Evolutionary conservation across 1,140 invertebrate species (phyloP), one percentile per base, ranked within the genome.

Genomic region (Diorhabda elongata): DNA sequence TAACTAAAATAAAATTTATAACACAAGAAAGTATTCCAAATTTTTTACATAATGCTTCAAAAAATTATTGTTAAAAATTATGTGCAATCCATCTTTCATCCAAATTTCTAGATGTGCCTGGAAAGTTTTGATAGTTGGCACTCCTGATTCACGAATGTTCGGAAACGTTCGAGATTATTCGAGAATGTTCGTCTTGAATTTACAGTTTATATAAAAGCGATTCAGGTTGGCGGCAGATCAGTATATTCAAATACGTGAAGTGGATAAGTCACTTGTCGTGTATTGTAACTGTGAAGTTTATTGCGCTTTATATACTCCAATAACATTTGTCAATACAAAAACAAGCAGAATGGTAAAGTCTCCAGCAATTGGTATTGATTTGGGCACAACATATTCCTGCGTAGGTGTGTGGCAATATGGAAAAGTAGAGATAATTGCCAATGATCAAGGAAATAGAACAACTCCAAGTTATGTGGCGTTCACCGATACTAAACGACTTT

Each of bases 371-470:
- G 90, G 91, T 79, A 92, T 92, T 73, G 90, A 92, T 83, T 83
- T 91, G 74, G 91, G 92, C 44, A 93, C 87, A 69, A 92, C 89
- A 60, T 93, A 92, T 80, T 92, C 91, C 62, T 93, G 92, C 73
- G 91, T 94, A 6, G 92, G 91, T 63, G 91, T 93, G 2, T 93
- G 88, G 83, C 89, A 92, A 74, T 87, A 96, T 77, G 94, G 92
- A 69, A 95, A 94, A 82, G 90, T 96, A 62, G 94, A 96, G 82
- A 96, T 97, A 78, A 95, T 97, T 73, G 93, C 93, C 76, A 97
- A 97, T 80, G 95, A 97, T 80, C 94, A 96, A 84, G 95, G 95
- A 44, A 97, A 96, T 84, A 84, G 94, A 63, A 97, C 93, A 43
- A 96, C 94, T 60, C 93, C 94, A 6, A 92, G 91, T 67, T 96